Percentiles rank a stretch among this genome's conserved stretches.
phyloP scores from a whole-genome alignment of 1,140 invertebrate genomes.

The Antheraea pernyi region DNA sequence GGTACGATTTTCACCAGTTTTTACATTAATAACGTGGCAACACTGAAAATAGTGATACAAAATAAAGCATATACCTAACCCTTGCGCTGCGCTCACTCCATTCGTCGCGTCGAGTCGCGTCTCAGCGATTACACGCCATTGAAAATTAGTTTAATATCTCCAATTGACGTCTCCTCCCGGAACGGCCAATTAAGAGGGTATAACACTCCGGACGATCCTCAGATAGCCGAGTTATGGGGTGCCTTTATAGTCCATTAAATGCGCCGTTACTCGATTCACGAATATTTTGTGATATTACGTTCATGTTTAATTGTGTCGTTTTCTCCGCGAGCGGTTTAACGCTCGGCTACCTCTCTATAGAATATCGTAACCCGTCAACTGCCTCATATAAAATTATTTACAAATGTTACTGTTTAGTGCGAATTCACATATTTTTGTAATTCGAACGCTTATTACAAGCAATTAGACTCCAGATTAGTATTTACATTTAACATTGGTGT shows the following conservation, averaged over 20 bases:
- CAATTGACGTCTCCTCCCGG: conserved; percentile 67
- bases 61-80: not conserved
- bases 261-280: conserved; percentile 1
- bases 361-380: not conserved
- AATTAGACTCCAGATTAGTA: no score
- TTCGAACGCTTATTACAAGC: no score
- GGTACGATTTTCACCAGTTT: no score
- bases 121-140: conserved; percentile 66
- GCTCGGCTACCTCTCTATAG: conserved; percentile 19
- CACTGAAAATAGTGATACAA: not conserved
- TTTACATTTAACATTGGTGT: no score
- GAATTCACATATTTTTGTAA: no score
- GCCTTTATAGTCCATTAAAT: conserved; percentile 70
- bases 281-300: conserved; percentile 19
- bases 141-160: conserved; percentile 77
- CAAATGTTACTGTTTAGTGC: no score
- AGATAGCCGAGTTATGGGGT: conserved; percentile 73
- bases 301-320: conserved; percentile 6
- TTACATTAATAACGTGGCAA: not conserved
- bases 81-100: not conserved
- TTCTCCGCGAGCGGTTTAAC: conserved; percentile 2
- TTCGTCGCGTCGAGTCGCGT: conserved; percentile 31
- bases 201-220: conserved; percentile 66
- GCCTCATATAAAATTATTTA: not conserved
- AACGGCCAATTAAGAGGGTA: conserved; percentile 72